Percentiles rank a stretch among this genome's conserved stretches.
Evolutionary conservation across 2,113 vertebrate genomes (phyloP).

Genomic region (Pygoscelis adeliae): DNA sequence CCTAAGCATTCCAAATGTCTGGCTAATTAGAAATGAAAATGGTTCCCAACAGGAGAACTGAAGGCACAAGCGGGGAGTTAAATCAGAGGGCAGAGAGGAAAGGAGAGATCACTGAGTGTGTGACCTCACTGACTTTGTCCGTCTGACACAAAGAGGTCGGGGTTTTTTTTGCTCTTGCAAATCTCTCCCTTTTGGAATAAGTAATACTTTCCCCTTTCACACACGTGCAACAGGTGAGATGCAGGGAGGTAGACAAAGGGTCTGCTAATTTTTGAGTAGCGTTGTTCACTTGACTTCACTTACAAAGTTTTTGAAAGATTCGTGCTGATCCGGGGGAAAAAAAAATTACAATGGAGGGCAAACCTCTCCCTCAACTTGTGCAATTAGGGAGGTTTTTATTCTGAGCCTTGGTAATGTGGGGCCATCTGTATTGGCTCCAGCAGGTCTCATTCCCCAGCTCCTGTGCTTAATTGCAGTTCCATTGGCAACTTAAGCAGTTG

Average conservation of each 20-base stretch:
- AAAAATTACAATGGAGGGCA: background rate
- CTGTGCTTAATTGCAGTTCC: conserved; percentile 22
- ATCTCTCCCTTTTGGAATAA: background rate
- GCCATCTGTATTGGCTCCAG: background rate
- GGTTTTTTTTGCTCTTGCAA: background rate
- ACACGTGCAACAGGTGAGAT: background rate
- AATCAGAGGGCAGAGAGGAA: background rate
- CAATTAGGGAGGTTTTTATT: background rate
- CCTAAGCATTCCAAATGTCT: background rate
- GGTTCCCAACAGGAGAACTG: background rate
- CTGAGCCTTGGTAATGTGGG: background rate
- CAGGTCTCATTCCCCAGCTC: background rate
- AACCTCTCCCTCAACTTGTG: background rate
- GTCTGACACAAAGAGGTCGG: background rate
- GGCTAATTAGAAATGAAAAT: background rate
- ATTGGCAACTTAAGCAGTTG: background rate
- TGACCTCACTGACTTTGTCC: background rate
- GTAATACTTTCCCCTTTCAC: background rate
- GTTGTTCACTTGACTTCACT: background rate
- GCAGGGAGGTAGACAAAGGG: background rate
- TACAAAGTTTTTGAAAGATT: background rate
- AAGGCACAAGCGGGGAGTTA: background rate
- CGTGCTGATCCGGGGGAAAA: background rate
- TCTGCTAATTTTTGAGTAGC: background rate
- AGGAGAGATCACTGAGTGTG: background rate